A percentile compares a stretch with the other conserved stretches of the same genome.
These are phyloP conservation scores for Sympetrum striolatum DNA, from an alignment of 2,888 invertebrate species.

Conservation along the genomic window DNA sequence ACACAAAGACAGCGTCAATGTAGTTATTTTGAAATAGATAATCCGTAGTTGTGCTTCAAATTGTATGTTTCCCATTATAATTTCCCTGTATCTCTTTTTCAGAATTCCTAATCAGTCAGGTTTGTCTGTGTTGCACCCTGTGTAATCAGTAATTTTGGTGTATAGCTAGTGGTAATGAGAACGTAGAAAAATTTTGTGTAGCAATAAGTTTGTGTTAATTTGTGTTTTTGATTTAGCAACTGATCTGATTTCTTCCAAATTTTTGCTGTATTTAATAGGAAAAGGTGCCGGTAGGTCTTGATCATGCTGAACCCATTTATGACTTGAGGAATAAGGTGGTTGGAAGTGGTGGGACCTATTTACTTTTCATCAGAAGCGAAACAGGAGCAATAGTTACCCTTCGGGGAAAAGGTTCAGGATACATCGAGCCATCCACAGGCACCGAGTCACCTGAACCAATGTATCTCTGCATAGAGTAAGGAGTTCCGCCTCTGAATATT, in stretches of 20 bases:
- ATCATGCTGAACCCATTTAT: slow-evolving; percentile 77
- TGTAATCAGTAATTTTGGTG: too few relatives aligned
- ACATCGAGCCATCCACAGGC: slow-evolving; percentile 65
- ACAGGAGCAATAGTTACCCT: slow-evolving; percentile 79
- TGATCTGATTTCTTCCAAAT: not conserved
- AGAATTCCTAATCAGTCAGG: too few relatives aligned
- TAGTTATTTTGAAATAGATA: too few relatives aligned
- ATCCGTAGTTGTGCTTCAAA: too few relatives aligned
- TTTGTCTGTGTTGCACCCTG: too few relatives aligned
- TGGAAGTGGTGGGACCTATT: slow-evolving; percentile 74
- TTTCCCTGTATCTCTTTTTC: too few relatives aligned
- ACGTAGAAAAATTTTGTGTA: not conserved
- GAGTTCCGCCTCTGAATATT: slow-evolving; percentile 35
- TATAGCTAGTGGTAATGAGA: not conserved
- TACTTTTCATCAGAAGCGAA: slow-evolving; percentile 79
- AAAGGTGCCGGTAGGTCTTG: slow-evolving; percentile 78
- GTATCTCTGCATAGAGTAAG: slow-evolving; percentile 76
- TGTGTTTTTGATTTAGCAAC: not conserved
- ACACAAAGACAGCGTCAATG: too few relatives aligned
- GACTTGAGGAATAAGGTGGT: slow-evolving; percentile 77
- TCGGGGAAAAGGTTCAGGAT: slow-evolving; percentile 72
- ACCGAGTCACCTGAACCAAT: slow-evolving; percentile 73
- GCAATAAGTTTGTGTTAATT: not conserved
- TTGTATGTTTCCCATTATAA: too few relatives aligned
- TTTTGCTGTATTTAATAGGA: slow-evolving; percentile 60